phyloP scores from a whole-genome alignment of 2,888 invertebrate genomes.

The Temnothorax ravouxi region DNA sequence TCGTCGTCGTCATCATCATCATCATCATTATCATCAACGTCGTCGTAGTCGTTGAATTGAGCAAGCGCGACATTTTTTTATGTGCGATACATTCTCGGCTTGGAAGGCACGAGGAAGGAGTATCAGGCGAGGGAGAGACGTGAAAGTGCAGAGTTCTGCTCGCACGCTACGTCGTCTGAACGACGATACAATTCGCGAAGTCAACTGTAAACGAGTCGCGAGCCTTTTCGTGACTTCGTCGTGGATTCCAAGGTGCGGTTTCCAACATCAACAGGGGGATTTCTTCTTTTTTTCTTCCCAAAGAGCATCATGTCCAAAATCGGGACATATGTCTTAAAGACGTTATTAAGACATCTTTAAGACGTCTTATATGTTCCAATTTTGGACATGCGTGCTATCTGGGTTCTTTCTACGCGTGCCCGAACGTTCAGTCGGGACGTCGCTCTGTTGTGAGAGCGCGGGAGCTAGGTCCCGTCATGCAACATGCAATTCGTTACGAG shows the following conservation, averaged over 20 bases:
- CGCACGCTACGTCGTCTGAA: constrained; percentile 9
- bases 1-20: not conserved
- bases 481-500: constrained; percentile 4
- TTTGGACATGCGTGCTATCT: no score
- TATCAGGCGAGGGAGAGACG: constrained; percentile 24
- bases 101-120: constrained; percentile 36
- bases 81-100: constrained; percentile 35
- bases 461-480: no score
- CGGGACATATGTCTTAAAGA: no score
- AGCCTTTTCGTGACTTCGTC: not conserved
- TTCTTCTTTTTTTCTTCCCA: no score
- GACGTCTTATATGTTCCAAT: no score
- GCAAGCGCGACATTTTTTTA: constrained; percentile 44
- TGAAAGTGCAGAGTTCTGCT: constrained; percentile 51
- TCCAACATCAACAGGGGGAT: no score
- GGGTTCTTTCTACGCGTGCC: no score
- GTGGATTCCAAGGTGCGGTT: not conserved
- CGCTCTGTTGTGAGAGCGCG: not conserved
- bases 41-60: not conserved
- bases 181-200: constrained; percentile 31
- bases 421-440: no score
- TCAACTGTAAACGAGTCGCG: constrained; percentile 22
- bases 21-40: not conserved
- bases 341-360: no score
- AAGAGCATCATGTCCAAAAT: no score